Base-by-base conservation (phyloP, 30 jellyfish, hydroid and myxozoan genomes). In the Hydra vulgaris region DNA sequence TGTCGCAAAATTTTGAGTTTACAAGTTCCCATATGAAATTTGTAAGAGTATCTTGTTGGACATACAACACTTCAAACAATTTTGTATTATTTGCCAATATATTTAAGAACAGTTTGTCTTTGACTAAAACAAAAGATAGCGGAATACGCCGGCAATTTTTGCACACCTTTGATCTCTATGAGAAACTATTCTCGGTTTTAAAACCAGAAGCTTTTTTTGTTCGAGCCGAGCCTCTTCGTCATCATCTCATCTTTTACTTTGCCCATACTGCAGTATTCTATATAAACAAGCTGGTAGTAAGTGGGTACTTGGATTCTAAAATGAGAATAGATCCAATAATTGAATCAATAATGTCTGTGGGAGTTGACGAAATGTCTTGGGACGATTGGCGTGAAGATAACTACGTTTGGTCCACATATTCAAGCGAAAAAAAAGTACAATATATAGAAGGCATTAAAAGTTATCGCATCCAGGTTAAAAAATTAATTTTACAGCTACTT, bases 291-390 rank as follows among this genome's bases (percentile, higher is more conserved):
- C 79, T 78, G 15, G 26, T 78, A 55, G 85, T 78, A 0, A 78
- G 85, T 56, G 85, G 81, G 1, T 0, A 27, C 23, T 17, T 78
- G 0, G 25, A 23, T 54, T 66, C 80, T 0, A 22, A 20, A 1
- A 40, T 53, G 54, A 23, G 85, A 52, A 52, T 78, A 23, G 56
- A 78, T 0, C 79, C 80, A 5, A 21, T 23, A 26, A 17, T 78
- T 17, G 85, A 78, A 56, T 52, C 79, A 19, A 53, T 77, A 8
- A 21, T 78, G 40, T 78, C 85, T 15, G 85, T 78, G 8, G 85
- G 85, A 1, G 85, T 78, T 21, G 85, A 78, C 26, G 85, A 78
- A 66, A 78, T 78, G 85, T 78, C 85, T 4, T 78, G 85, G 85
- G 85, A 78, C 23, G 85, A 78, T 23, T 40, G 40, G 18, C 53